Base-by-base conservation (phyloP, 2,888 invertebrate genomes). In the Thumatha senex region DNA sequence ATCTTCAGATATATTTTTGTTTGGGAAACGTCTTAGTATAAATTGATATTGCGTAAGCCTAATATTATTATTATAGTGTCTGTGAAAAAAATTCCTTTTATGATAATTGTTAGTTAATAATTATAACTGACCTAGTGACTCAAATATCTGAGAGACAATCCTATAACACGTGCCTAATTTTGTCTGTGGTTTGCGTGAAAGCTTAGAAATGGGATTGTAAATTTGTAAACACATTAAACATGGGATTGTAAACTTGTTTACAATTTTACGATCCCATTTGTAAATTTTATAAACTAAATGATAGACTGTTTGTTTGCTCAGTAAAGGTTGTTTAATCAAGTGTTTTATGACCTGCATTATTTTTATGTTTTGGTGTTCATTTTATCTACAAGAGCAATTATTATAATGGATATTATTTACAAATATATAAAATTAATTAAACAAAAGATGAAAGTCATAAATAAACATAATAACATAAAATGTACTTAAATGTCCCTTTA, bases 231-330 rank as follows among this genome's bases (percentile, higher is more conserved):
- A 58, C 51, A 64, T 67, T 60, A 47, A 44, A 40, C 43, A 24
- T 35, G 12, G 24, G 4, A 30, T 48, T 15, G n/a, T 41, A 29
- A 40, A 52, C 31, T 41, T 41, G 39, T 61, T 24, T 24, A 24
- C 18, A 24, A 24, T 24, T 24, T 24, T 24, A 42, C 72, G 71
- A 31, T 31, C 31, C 7, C 11, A 31, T 10, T 31, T 31, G 31
- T 31, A 31, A 31, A 7, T 10, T 31, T 31, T 10, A 31, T 31
- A 57, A 61, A 62, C 50, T 30, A 55, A 57, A 72, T 64, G 76
- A 74, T 73, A 64, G 67, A 76, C 73, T 72, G 63, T 81, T 84
- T 74, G 63, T 84, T 88, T 88, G 86, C 89, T 89, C 88, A 88
- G 84, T 70, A 77, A 81, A 79, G 89, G 87, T 89, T 88, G 89